Evolutionary conservation across 2,113 vertebrate species (phyloP), one percentile per base, ranked within the genome.

Genomic region (Grus americana): DNA sequence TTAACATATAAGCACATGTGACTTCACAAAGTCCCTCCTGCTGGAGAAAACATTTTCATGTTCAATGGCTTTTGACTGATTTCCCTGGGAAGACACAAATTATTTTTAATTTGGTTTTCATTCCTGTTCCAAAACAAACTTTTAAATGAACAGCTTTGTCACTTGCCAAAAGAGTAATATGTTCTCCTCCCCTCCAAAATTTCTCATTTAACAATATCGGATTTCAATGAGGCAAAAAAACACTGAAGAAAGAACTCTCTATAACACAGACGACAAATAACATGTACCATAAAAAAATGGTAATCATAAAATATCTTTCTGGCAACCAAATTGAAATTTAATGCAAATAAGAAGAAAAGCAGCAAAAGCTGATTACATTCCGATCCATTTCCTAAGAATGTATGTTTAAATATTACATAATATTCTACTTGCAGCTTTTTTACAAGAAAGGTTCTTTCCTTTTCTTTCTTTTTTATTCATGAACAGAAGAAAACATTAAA

Each of bases 211-310:
- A 71, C 30, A 91, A 40, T 86, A 79, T 70, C 19, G 19, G 54
- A 95, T 95, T 97, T 95, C 72, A 94, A 30, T 13, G 73, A 29
- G 65, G 80, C 80, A 94, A 80, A 84, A 68, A 75, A 26, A 1
- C 42, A 49, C 78, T 84, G n/a, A 63, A 68, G 2, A 68, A 71
- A 86, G 29, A 92, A 21, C 20, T 50, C 32, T 61, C 42, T 71
- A 15, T 23, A 59, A 93, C 12, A 49, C 36, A 96, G 86, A 93
- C 91, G 55, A 92, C 27, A 97, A 96, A 96, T 90, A 95, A 87
- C 30, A 79, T 2, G 36, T 38, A 87, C 29, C 32, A 78, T 93
- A 94, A 96, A 66, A 42, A 97, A 95, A 82, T 34, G 27, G 49
- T 92, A 94, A 94, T 89, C 61, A 88, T 42, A 90, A 96, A 92